phyloP scores from a whole-genome alignment of 1,140 invertebrate species.

The Asobara japonica region DNA sequence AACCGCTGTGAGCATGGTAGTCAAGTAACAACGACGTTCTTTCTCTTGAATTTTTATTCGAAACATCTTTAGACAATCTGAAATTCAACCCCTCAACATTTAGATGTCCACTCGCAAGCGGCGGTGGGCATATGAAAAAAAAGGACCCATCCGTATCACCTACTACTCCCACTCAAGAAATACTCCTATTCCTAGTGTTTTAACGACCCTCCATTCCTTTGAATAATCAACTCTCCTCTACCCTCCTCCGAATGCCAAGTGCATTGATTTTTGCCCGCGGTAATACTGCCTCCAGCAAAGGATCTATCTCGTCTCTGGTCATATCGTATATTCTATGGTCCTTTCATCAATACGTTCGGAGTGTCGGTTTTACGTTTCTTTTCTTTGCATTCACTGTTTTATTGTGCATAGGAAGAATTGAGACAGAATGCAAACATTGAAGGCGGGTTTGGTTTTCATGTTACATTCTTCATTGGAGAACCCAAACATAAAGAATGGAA shows the following conservation, averaged over 20 bases:
- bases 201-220: constrained; percentile 19
- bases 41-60: constrained; percentile 21
- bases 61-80: constrained; percentile 22
- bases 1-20: constrained; percentile 18
- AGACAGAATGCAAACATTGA: neutral
- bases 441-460: neutral
- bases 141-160: neutral
- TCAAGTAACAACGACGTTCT: constrained; percentile 27
- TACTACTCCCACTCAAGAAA: constrained; percentile 44
- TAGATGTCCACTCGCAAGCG: neutral
- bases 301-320: constrained; percentile 22
- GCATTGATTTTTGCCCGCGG: constrained; percentile 51
- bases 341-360: neutral
- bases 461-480: constrained; percentile 22
- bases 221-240: constrained; percentile 39
- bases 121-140: neutral
- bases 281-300: constrained; percentile 52
- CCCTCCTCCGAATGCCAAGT: constrained; percentile 64
- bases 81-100: constrained; percentile 19
- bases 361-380: constrained; percentile 1
- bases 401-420: constrained; percentile 9
- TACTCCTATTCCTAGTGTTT: constrained; percentile 62
- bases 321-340: neutral
- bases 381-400: neutral
- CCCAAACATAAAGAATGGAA: constrained; percentile 19